A percentile compares a stretch with the other conserved stretches of the same genome.
These are phyloP conservation scores for Amiota communis DNA, from an alignment of 2,888 invertebrate genomes.

Conservation along the genomic window DNA sequence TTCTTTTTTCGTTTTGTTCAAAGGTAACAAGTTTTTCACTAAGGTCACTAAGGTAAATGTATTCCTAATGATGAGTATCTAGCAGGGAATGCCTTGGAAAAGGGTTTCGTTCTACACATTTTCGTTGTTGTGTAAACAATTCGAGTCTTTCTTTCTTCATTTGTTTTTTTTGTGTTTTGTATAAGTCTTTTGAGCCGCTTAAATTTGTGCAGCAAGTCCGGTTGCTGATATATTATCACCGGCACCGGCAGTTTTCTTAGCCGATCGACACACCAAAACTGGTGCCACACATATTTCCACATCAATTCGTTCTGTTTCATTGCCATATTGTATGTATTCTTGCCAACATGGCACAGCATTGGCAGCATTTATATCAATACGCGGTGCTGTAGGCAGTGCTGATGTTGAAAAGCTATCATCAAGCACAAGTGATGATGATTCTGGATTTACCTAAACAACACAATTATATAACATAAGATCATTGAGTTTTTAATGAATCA, in stretches of 20 bases:
- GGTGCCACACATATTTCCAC: constrained; percentile 86
- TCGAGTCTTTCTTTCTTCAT: constrained; percentile 51
- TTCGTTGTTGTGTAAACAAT: constrained; percentile 39
- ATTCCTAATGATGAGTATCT: constrained; percentile 43
- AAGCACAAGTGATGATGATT: constrained; percentile 77
- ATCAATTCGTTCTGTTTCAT: constrained; percentile 49
- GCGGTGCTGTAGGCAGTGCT: constrained; percentile 73
- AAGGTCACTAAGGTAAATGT: constrained; percentile 63
- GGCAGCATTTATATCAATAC: constrained; percentile 80
- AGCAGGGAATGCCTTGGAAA: constrained; percentile 39
- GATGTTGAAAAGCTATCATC: constrained; percentile 89
- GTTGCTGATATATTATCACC: constrained; percentile 93
- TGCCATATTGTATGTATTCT: constrained; percentile 74
- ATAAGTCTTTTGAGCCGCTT: constrained; percentile 33
- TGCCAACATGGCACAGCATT: constrained; percentile 89
- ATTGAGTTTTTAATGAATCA: background rate
- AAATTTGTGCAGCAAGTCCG: constrained; percentile 82
- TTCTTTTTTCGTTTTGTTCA: background rate
- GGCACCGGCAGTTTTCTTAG: constrained; percentile 87
- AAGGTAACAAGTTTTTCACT: constrained; percentile 61
- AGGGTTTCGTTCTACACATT: background rate
- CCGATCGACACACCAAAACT: constrained; percentile 86
- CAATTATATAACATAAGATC: constrained; percentile 10
- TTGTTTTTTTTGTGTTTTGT: constrained; percentile 39
- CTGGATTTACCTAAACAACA: constrained; percentile 68